Evolutionary conservation across 2,888 invertebrate species (phyloP).

Genomic region (Apotomis capreana): DNA sequence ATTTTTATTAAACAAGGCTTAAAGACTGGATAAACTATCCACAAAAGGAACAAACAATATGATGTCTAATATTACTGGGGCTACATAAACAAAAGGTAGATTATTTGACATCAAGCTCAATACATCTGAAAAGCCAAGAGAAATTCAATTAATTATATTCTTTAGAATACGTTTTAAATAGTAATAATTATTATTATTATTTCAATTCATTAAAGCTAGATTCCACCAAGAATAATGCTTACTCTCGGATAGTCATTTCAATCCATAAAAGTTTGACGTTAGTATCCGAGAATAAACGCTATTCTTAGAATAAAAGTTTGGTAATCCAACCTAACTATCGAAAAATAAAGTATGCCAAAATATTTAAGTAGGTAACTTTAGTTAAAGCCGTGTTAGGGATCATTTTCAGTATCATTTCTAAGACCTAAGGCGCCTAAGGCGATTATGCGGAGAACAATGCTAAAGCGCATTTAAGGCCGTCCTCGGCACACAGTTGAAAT

Average conservation of each 20-base stretch:
- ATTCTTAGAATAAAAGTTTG: too few relatives aligned
- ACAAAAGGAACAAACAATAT: not conserved
- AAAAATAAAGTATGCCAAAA: slow-evolving; percentile 51
- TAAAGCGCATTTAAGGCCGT: slow-evolving; percentile 25
- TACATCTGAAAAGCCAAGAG: not conserved
- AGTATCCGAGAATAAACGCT: too few relatives aligned
- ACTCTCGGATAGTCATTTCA: too few relatives aligned
- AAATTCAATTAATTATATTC: not conserved
- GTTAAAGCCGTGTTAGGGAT: slow-evolving; percentile 41
- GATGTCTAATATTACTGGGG: not conserved
- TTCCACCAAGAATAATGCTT: too few relatives aligned
- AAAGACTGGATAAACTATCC: not conserved
- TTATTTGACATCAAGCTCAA: not conserved
- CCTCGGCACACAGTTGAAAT: not conserved
- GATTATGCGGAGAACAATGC: slow-evolving; percentile 3
- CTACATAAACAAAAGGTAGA: not conserved
- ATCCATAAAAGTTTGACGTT: too few relatives aligned
- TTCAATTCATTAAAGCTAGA: not conserved
- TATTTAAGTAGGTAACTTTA: slow-evolving; percentile 49
- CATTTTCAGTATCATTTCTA: slow-evolving; percentile 18
- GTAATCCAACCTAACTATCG: not conserved
- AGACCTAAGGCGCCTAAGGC: not conserved
- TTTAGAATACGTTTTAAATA: slow-evolving; percentile 49
- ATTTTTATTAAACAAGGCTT: slow-evolving; percentile 3
- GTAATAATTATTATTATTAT: slow-evolving; percentile 14